A percentile compares a stretch with the other conserved stretches of the same genome.
Evolutionary conservation across 2,797 vertebrate species (phyloP).

Genomic region (Tiaroga cobitis): DNA sequence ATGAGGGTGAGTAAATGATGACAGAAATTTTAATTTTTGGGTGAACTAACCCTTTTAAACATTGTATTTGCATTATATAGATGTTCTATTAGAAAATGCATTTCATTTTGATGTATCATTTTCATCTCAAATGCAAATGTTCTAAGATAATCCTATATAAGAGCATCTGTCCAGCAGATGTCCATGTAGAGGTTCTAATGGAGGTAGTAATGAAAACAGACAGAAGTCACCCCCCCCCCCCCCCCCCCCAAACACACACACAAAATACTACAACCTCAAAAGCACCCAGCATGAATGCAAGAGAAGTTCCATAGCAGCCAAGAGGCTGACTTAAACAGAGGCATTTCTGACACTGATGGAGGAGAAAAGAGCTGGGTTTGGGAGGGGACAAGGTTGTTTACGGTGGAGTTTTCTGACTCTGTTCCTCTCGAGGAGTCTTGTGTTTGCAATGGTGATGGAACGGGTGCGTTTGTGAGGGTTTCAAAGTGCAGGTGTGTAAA

Average conservation of each 20-base stretch:
- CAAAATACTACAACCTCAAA: slow-evolving; percentile 29
- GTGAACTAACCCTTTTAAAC: too few species aligned
- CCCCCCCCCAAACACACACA: background rate
- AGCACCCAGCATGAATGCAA: slow-evolving; percentile 15
- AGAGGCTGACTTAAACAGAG: slow-evolving; percentile 9
- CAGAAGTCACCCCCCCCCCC: background rate
- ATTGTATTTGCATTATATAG: background rate
- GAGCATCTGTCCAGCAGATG: slow-evolving; percentile 40
- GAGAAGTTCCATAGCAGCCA: slow-evolving; percentile 18
- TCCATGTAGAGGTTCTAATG: slow-evolving; percentile 35
- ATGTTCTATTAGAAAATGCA: background rate
- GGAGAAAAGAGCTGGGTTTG: slow-evolving; percentile 44
- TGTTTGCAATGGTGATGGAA: slow-evolving; percentile 34
- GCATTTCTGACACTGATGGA: slow-evolving; percentile 39
- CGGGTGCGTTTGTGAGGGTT: slow-evolving; percentile 27
- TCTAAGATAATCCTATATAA: slow-evolving; percentile 10
- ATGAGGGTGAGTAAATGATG: too few species aligned
- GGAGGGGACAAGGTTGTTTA: slow-evolving; percentile 7
- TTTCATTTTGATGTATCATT: background rate
- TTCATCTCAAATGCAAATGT: slow-evolving; percentile 27
- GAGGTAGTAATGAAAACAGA: slow-evolving; percentile 45
- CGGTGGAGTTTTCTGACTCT: slow-evolving; percentile 22
- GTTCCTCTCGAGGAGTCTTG: slow-evolving; percentile 5
- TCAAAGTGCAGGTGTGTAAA: slow-evolving; percentile 50
- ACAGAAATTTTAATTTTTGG: too few species aligned